A percentile compares a stretch with the other conserved stretches of the same genome.
Evolutionary conservation across 1,140 invertebrate species (phyloP).

Genomic region (Zaprionus davidi): DNA sequence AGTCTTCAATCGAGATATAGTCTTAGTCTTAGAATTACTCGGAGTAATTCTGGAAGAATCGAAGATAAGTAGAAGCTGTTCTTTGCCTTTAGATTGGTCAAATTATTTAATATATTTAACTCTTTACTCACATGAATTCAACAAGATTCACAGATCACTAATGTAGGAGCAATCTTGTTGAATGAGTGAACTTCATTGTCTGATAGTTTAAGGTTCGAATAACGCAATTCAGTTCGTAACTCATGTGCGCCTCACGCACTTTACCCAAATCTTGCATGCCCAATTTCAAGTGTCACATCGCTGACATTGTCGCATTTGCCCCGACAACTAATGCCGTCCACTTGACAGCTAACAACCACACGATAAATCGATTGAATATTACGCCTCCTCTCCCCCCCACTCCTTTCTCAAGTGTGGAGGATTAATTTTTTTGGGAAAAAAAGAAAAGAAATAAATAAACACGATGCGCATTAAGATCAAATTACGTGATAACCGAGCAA

Average conservation of each 20-base stretch:
- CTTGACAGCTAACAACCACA: constrained; percentile 77
- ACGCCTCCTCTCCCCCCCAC: constrained; percentile 15
- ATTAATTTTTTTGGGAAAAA: constrained; percentile 47
- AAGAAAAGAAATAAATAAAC: constrained; percentile 62
- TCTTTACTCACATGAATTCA: too few species aligned
- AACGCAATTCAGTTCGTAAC: background rate
- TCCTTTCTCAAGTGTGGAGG: constrained; percentile 50
- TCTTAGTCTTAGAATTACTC: too few species aligned
- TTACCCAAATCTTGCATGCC: constrained; percentile 66
- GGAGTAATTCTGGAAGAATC: too few species aligned
- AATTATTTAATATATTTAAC: too few species aligned
- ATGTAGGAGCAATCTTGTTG: background rate
- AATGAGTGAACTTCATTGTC: background rate
- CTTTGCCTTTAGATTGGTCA: too few species aligned
- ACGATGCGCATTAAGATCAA: constrained; percentile 78
- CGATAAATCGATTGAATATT: constrained; percentile 80
- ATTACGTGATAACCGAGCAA: constrained; percentile 70
- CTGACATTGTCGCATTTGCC: constrained; percentile 46
- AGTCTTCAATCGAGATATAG: too few species aligned
- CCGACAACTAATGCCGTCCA: constrained; percentile 60
- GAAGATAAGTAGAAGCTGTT: too few species aligned
- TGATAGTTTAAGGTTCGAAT: background rate
- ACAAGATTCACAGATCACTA: background rate
- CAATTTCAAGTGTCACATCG: constrained; percentile 76
- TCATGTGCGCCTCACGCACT: constrained; percentile 23